Percentiles rank a stretch among this genome's conserved stretches.
phyloP scores from a whole-genome alignment of 2,888 invertebrate species.

The Autographa gamma region DNA sequence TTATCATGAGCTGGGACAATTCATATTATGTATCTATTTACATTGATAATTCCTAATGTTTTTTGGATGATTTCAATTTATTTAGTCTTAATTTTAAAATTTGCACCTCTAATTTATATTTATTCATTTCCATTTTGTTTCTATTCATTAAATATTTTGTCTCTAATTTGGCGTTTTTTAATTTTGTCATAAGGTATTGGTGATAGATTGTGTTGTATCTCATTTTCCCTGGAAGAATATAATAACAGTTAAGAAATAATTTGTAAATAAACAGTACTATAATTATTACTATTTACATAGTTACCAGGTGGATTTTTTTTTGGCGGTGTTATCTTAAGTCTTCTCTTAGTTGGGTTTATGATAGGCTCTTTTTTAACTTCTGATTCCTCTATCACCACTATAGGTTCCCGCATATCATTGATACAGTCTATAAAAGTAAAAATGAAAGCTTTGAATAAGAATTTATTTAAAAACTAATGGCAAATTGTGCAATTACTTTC shows the following conservation, averaged over 20 bases:
- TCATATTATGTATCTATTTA: no score
- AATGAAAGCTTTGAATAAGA: no score
- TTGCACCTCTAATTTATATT: constrained; percentile 2
- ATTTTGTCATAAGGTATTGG: background rate
- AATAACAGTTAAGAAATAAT: no score
- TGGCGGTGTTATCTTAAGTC: background rate
- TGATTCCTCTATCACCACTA: background rate
- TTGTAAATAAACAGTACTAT: no score
- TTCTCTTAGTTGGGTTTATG: background rate
- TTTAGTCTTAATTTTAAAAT: background rate
- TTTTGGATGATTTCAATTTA: background rate
- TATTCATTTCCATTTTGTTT: constrained; percentile 12
- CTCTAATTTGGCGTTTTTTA: constrained; percentile 4
- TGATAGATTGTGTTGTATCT: constrained; percentile 1
- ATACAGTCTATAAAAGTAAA: background rate
- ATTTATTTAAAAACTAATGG: no score
- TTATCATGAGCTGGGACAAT: no score
- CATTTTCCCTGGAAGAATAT: background rate
- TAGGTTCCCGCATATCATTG: background rate
- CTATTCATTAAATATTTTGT: constrained; percentile 1
- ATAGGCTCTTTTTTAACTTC: background rate
- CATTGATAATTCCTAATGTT: background rate
- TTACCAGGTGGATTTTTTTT: background rate
- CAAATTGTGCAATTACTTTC: no score
- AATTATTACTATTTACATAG: background rate